These are phyloP conservation scores for Conistra vaccinii DNA, from an alignment of 2,888 invertebrate species.

Conservation along the genomic window DNA sequence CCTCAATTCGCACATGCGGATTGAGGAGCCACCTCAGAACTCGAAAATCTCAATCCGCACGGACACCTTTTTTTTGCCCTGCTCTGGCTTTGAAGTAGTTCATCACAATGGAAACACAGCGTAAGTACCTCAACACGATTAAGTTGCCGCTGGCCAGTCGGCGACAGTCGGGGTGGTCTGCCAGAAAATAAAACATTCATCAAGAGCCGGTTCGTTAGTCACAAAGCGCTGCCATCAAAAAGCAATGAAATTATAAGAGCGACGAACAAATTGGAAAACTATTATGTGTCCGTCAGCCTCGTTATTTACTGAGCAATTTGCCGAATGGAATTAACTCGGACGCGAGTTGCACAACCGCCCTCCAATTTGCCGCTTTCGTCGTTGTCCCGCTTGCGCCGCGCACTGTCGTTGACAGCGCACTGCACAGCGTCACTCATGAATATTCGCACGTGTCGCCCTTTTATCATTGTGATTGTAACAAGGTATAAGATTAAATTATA, in stretches of 20 bases:
- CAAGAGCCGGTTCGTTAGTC: conserved; percentile 66
- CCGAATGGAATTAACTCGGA: conserved; percentile 68
- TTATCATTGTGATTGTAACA: conserved; percentile 79
- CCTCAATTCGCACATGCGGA: too few relatives aligned
- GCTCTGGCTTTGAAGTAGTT: background rate
- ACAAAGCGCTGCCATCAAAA: conserved; percentile 67
- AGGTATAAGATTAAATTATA: conserved; percentile 82
- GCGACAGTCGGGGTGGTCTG: conserved; percentile 19
- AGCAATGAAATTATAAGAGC: conserved; percentile 70
- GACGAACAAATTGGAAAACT: conserved; percentile 70
- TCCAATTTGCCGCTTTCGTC: conserved; percentile 58
- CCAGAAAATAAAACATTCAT: conserved; percentile 66
- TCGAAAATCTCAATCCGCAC: too few relatives aligned
- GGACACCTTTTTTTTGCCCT: too few relatives aligned
- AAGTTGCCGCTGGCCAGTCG: background rate
- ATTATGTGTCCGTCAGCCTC: conserved; percentile 65
- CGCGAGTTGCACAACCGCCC: conserved; percentile 57
- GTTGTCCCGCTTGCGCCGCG: conserved; percentile 2
- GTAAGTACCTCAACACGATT: conserved; percentile 4
- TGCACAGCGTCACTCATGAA: conserved; percentile 33
- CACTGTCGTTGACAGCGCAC: conserved; percentile 11
- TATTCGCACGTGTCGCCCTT: conserved; percentile 59
- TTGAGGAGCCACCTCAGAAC: too few relatives aligned
- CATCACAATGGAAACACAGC: conserved; percentile 3
- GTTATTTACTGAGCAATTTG: conserved; percentile 70